These are phyloP conservation scores for Patella vulgata DNA, from an alignment of 1,140 invertebrate genomes.

Conservation along the genomic window DNA sequence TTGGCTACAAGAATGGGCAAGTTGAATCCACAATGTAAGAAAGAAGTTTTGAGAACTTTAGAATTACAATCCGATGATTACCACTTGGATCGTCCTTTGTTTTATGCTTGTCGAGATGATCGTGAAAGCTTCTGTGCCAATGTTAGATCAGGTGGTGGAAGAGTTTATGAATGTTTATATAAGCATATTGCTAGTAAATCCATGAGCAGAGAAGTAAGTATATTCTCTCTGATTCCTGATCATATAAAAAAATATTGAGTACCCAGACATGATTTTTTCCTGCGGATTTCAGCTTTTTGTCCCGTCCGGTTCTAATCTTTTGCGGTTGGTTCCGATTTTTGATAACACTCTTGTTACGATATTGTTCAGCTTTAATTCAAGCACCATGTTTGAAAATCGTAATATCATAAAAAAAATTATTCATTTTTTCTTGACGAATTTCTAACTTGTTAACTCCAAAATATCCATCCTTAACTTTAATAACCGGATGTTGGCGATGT, in stretches of 20 bases:
- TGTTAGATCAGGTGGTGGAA: constrained; percentile 72
- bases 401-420: no score
- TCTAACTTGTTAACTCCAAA: no score
- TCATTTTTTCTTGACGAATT: no score
- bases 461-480: no score
- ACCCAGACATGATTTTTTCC: no score
- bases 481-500: no score
- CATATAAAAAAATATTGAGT: not conserved
- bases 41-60: constrained; percentile 83
- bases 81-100: constrained; percentile 89
- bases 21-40: constrained; percentile 72
- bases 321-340: no score
- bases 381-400: no score
- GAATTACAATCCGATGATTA: constrained; percentile 93
- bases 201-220: constrained; percentile 70
- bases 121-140: constrained; percentile 74
- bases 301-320: no score
- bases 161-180: constrained; percentile 89
- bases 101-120: constrained; percentile 88
- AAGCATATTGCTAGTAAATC: constrained; percentile 81
- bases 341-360: no score
- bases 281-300: no score
- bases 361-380: no score
- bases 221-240: not conserved
- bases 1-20: constrained; percentile 73